Percentiles rank a stretch among this genome's conserved stretches.
Conservation (phyloP, 1,140 invertebrate species). For the Adelges cooleyi region DNA sequence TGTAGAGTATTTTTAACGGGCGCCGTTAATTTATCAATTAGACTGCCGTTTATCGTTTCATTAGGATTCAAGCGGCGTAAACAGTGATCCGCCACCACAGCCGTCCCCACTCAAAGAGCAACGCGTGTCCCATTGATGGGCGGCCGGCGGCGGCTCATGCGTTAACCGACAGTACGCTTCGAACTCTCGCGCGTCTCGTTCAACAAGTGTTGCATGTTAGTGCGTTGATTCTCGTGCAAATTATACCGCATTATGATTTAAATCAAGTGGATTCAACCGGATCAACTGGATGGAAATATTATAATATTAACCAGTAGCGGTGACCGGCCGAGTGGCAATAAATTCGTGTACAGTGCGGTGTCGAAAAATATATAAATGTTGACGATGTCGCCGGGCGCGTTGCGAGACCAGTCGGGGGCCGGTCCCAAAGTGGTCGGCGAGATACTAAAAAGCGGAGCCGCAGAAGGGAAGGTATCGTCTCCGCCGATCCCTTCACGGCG, state of each 20-base stretch:
- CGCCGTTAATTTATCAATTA: constrained; percentile 24
- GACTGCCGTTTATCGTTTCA: constrained; percentile 9
- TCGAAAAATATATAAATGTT: not conserved
- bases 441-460: not conserved
- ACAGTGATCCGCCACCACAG: not conserved
- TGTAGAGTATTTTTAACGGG: not conserved
- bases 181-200: no score
- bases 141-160: not conserved
- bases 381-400: not conserved
- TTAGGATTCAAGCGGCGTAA: constrained; percentile 2
- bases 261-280: no score
- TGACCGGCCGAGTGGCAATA: no score
- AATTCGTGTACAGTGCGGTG: no score
- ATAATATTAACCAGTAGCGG: no score
- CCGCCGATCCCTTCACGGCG: not conserved
- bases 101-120: no score
- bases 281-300: no score
- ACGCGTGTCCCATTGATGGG: not conserved
- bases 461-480: not conserved
- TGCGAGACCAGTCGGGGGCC: not conserved
- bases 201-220: no score
- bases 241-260: no score
- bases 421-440: constrained; percentile 20
- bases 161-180: not conserved
- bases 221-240: no score